Evolutionary conservation across 2,888 invertebrate species (phyloP), one percentile per base, ranked within the genome.

Genomic region (Molorchus minor): DNA sequence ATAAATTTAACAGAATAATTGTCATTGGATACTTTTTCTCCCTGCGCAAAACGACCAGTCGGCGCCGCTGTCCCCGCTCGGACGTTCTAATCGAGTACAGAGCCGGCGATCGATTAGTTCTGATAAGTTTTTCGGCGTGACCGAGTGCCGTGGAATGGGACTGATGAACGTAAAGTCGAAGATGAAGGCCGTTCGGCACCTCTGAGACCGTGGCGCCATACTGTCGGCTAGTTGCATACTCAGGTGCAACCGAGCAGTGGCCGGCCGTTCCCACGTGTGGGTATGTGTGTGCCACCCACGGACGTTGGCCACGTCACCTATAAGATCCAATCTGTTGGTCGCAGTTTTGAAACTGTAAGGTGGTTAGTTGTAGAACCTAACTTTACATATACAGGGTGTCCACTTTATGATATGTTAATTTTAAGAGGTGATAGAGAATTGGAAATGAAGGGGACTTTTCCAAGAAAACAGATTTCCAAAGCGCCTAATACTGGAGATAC

Each of bases 171-270:
- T 25, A 43, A 25, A 15, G 43, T 4, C 2, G 35, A 16, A 3
- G 56, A 64, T 58, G 69, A 68, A 65, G 67, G 66, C 62, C 67
- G 61, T 65, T 56, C 53, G 51, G 57, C 53, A 56, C 41, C 29
- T 53, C 49, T 52, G 64, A 61, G 60, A 60, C 53, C 51, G 33
- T 83, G 86, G 86, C 86, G 86, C 86, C 86, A 82, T 80, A 79
- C 79, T 83, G 86, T 83, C 86, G 86, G 84, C 79, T 80, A 78
- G 83, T 84, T 83, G 85, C 85, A 86, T 86, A 86, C 86, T 86
- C 86, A 86, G 86, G 86, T 86, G 86, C 85, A 85, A 84, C 83
- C 80, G 82, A 82, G 4, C 4, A 82, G 83, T 82, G 84, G 82
- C 62, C 82, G 83, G 82, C 64, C 69, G 74, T 77, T 79, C 78